Evolutionary conservation across 2,113 vertebrate species (phyloP).

Genomic region (Ceyx cyanopectus): DNA sequence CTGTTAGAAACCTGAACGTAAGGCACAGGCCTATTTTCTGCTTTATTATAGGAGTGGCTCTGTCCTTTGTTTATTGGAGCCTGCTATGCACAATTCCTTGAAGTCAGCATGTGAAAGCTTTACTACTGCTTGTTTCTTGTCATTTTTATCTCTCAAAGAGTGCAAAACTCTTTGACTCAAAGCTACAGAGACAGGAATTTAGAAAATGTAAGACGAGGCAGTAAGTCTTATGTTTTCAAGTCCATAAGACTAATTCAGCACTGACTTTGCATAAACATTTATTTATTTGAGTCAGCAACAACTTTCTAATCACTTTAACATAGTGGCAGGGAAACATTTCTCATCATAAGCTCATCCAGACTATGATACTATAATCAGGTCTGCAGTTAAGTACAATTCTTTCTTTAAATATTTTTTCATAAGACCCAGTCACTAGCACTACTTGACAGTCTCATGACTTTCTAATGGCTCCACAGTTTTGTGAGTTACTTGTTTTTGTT

Average conservation of each 20-base stretch:
- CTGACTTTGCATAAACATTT: neutral
- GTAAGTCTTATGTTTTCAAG: neutral
- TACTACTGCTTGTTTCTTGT: neutral
- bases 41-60: neutral
- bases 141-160: neutral
- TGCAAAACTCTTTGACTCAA: neutral
- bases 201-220: neutral
- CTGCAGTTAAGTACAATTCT: neutral
- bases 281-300: neutral
- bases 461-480: neutral
- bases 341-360: neutral
- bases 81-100: neutral
- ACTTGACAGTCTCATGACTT: neutral
- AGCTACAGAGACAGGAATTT: neutral
- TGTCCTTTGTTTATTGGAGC: constrained; percentile 7
- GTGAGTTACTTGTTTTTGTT: neutral
- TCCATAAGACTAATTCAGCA: neutral
- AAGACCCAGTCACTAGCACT: neutral
- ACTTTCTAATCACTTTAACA: neutral
- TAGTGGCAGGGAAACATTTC: neutral
- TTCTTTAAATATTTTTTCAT: neutral
- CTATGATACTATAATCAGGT: neutral
- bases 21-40: neutral
- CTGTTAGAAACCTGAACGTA: neutral
- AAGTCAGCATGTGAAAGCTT: constrained; percentile 3